Evolutionary conservation across 2,797 vertebrate species (phyloP).

Genomic region (Okamejei kenojei): DNA sequence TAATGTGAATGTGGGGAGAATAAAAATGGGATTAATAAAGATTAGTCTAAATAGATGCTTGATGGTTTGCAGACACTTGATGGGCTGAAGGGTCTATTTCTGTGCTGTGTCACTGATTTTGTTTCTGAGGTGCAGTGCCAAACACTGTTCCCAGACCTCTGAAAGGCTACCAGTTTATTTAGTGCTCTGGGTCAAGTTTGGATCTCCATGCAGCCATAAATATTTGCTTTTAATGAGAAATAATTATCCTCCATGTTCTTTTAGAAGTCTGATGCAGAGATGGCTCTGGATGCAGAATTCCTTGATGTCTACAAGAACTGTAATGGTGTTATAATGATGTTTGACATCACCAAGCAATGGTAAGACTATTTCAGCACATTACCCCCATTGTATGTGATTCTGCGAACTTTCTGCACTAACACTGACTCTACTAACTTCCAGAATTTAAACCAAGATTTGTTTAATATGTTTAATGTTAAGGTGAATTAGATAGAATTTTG

Average conservation of each 20-base stretch:
- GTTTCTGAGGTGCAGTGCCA: not conserved
- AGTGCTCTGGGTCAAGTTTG: not conserved
- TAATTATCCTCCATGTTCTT: not conserved
- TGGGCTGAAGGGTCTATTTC: no score
- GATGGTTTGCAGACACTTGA: no score
- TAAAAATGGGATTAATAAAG: no score
- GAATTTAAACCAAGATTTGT: not conserved
- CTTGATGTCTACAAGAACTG: conserved; percentile 97
- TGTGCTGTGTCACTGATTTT: no score
- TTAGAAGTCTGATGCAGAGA: conserved; percentile 74
- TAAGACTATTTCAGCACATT: conserved; percentile 50
- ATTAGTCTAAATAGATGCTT: no score
- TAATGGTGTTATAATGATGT: conserved; percentile 96
- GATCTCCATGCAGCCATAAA: not conserved
- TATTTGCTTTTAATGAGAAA: not conserved
- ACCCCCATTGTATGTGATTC: not conserved
- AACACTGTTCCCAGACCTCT: not conserved
- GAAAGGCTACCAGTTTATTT: not conserved
- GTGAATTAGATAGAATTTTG: no score
- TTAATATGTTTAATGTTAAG: no score
- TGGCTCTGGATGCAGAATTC: conserved; percentile 95
- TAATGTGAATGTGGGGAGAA: no score
- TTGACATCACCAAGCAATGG: conserved; percentile 98
- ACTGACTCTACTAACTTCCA: not conserved
- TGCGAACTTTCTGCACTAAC: not conserved